These are phyloP conservation scores for Lemur catta DNA, from an alignment of 2,797 vertebrate species.

Conservation along the genomic window DNA sequence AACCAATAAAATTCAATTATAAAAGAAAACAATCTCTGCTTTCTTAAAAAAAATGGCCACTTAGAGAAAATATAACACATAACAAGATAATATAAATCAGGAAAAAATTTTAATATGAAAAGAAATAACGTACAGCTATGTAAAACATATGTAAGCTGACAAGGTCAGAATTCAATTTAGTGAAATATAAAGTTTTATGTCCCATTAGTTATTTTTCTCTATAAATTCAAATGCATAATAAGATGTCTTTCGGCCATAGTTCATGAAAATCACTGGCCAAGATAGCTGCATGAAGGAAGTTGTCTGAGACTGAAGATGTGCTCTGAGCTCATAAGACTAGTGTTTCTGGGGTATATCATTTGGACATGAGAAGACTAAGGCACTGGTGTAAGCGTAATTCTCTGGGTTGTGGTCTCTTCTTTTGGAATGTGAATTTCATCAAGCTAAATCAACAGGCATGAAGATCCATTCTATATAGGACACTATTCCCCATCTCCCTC, in stretches of 20 bases:
- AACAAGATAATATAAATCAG: not conserved
- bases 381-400: not conserved
- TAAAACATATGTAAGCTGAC: not conserved
- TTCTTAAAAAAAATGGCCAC: not conserved
- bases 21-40: not conserved
- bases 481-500: not conserved
- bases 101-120: not conserved
- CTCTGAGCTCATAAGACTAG: not conserved
- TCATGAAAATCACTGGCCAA: not conserved
- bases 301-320: not conserved
- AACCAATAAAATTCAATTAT: not conserved
- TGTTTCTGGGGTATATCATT: not conserved
- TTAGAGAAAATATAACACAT: not conserved
- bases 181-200: constrained; percentile 18
- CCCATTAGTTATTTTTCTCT: not conserved
- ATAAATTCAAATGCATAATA: not conserved
- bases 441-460: not conserved
- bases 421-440: not conserved
- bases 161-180: constrained; percentile 14
- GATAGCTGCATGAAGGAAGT: not conserved
- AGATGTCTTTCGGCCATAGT: not conserved
- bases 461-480: not conserved
- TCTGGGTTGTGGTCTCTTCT: not conserved
- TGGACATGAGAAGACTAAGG: not conserved
- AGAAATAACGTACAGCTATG: not conserved